Percentiles rank a stretch among this genome's conserved stretches.
phyloP scores from a whole-genome alignment of 2,113 vertebrate species.

The Osmerus mordax region DNA sequence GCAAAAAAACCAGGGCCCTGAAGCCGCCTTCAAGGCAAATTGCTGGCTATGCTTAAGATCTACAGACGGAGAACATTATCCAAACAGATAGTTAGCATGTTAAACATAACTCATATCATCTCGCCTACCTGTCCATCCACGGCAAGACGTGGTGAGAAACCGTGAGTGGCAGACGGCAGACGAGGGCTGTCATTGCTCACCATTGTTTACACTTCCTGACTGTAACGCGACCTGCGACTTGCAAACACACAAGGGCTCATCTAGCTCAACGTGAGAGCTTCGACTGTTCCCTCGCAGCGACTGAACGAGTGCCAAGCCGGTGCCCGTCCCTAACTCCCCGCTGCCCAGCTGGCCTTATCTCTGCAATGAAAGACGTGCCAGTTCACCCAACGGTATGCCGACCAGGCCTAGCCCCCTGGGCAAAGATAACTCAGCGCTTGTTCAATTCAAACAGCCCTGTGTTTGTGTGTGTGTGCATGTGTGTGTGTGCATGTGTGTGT shows the following conservation, averaged over 20 bases:
- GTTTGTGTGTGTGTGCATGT: slow-evolving; percentile 13
- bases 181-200: neutral
- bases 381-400: slow-evolving; percentile 22
- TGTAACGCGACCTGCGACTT: neutral
- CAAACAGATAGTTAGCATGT: no score
- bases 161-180: neutral
- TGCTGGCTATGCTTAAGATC: no score
- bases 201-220: neutral
- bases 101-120: no score
- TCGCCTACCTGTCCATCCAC: no score
- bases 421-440: slow-evolving; percentile 31
- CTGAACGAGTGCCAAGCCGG: slow-evolving; percentile 6
- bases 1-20: neutral
- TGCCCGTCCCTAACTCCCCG: slow-evolving; percentile 25
- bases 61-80: no score
- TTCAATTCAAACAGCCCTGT: slow-evolving; percentile 17
- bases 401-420: slow-evolving; percentile 35
- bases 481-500: slow-evolving; percentile 5
- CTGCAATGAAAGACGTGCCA: slow-evolving; percentile 52
- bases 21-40: no score
- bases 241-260: neutral
- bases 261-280: slow-evolving; percentile 2
- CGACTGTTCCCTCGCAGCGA: slow-evolving; percentile 22
- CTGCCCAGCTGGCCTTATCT: slow-evolving; percentile 44
- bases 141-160: no score